Evolutionary conservation across 2,113 vertebrate genomes (phyloP).

Genomic region (Equus quagga): DNA sequence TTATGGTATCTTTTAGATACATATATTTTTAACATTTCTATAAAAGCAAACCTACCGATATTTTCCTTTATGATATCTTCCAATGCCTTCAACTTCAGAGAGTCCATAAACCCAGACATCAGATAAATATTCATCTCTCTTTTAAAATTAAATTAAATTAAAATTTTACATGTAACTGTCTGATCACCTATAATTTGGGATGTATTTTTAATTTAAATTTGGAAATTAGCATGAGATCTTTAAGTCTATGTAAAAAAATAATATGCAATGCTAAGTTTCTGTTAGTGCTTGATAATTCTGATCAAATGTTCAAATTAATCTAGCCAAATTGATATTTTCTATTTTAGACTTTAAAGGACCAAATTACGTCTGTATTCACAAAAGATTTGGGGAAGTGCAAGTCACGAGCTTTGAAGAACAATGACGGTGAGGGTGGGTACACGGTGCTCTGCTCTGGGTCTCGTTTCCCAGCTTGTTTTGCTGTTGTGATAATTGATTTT

Average conservation of each 20-base stretch:
- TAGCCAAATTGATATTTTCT: neutral
- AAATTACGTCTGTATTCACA: neutral
- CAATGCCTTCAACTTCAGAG: neutral
- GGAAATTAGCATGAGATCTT: neutral
- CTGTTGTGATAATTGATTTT: constrained; percentile 1
- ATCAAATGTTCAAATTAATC: neutral
- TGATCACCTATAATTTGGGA: neutral
- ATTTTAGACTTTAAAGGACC: neutral
- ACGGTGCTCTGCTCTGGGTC: neutral
- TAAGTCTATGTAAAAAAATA: neutral
- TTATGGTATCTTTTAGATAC: neutral
- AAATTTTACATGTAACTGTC: neutral
- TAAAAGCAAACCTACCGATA: neutral
- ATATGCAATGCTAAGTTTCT: neutral
- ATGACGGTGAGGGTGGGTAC: neutral
- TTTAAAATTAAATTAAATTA: constrained; percentile 28
- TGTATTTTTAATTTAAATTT: neutral
- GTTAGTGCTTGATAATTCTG: neutral
- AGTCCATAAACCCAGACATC: neutral
- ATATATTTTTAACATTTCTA: neutral
- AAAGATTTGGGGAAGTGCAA: constrained; percentile 27
- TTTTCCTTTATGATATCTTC: constrained; percentile 26
- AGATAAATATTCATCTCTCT: neutral
- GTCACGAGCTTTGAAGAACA: constrained; percentile 29
- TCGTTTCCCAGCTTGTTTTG: neutral